Base-by-base conservation (phyloP, 2,888 invertebrate species). In the Aleiodes alternator region DNA sequence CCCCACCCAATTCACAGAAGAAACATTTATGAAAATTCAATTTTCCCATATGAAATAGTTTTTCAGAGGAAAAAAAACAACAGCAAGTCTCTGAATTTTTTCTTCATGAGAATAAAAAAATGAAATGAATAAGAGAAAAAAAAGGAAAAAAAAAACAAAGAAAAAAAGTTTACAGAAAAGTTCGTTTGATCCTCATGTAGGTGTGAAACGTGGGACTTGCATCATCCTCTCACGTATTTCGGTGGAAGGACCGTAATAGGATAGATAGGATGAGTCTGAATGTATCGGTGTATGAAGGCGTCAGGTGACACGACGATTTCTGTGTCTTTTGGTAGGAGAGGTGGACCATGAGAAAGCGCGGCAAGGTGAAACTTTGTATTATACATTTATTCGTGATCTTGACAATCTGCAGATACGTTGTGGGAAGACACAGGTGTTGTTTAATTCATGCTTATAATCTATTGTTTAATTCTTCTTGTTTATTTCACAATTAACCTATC, bases 181-280 rank as follows among this genome's bases (percentile, higher is more conserved):
- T 16, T 12, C 16, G 14, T 61, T 61, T 61, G 61, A 61, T 38
- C 48, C 48, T 34, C 3, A 23, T 23, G 74, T 70, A 31, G 74
- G 74, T 23, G 74, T 59, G 43, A 66, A 53, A 48, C 64, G 70
- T 70, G 70, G 75, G 70, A 55, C 55, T 70, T 51, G 66, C 29
- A 61, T 23, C 29, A 43, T 23, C 55, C 38, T 75, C 75, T 34
- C 70, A 64, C 53, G 64, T 64, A 75, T 64, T 70, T 66, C 66
- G 70, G 56, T 56, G 53, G 64, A 48, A 43, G 48, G 50, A 75
- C 75, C 71, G 71, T 75, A 75, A 72, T 72, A 75, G 75, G 71
- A 56, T 43, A 75, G 55, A 70, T 48, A 64, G 53, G 53, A 50
- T 43, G 64, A 53, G 69, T 38, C 68, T 74, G 73, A 74, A 74